phyloP scores from a whole-genome alignment of 2,113 vertebrate species.

The Cynopterus brachyotis region DNA sequence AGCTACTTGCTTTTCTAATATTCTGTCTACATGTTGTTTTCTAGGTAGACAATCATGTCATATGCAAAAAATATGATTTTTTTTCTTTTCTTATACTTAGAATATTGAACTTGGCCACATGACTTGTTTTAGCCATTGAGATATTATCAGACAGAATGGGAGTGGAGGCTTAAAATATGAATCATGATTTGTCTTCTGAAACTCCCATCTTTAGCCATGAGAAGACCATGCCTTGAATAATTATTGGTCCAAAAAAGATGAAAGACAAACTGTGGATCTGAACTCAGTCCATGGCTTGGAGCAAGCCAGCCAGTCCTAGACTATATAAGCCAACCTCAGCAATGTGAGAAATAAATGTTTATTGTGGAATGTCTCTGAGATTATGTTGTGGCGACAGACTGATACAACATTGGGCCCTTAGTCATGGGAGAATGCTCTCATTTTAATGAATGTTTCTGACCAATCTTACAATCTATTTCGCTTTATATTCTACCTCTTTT shows the following conservation, averaged over 20 bases:
- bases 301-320: not conserved
- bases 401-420: not conserved
- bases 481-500: not conserved
- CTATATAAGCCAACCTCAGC: slow-evolving; percentile 34
- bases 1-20: not conserved
- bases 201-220: not conserved
- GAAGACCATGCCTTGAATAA: slow-evolving; percentile 9
- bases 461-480: not conserved
- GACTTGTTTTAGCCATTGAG: not conserved
- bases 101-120: not conserved
- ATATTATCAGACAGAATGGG: not conserved
- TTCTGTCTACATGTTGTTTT: not conserved
- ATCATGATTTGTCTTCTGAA: not conserved
- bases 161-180: not conserved
- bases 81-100: not conserved
- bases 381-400: not conserved
- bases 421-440: not conserved
- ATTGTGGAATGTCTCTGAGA: not conserved
- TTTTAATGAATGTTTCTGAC: not conserved
- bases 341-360: slow-evolving; percentile 44
- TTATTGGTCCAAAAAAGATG: not conserved
- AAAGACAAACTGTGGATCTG: slow-evolving; percentile 1
- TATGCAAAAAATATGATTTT: not conserved
- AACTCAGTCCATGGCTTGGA: not conserved
- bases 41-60: not conserved